Evolutionary conservation across 2,113 vertebrate species (phyloP).

Genomic region (Phalacrocorax aristotelis): DNA sequence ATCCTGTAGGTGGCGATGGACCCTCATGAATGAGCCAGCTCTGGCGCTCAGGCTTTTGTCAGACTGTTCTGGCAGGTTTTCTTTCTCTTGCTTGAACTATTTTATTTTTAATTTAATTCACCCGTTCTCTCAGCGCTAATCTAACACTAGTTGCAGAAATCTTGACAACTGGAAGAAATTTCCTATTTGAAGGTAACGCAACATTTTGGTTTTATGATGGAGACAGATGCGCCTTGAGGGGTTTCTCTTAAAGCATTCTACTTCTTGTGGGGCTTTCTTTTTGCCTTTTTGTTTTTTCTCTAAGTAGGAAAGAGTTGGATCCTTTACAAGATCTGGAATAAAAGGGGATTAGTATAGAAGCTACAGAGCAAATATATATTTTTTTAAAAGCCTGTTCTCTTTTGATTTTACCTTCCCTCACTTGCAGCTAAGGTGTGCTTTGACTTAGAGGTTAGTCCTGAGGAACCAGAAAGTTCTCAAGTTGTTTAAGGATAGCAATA

Average conservation of each 20-base stretch:
- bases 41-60: constrained; percentile 28
- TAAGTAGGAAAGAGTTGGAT: not conserved
- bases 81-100: constrained; percentile 59
- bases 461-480: not conserved
- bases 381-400: not conserved
- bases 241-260: not conserved
- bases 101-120: constrained; percentile 73
- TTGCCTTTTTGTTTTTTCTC: not conserved
- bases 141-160: constrained; percentile 55
- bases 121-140: constrained; percentile 52
- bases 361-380: not conserved
- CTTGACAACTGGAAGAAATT: constrained; percentile 62
- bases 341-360: not conserved
- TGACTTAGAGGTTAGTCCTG: not conserved
- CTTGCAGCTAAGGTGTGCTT: not conserved
- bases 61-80: constrained; percentile 59
- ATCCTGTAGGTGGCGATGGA: constrained; percentile 80
- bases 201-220: constrained; percentile 33
- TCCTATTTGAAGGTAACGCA: constrained; percentile 44
- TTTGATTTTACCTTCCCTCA: constrained; percentile 3
- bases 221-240: constrained; percentile 26
- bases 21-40: constrained; percentile 68
- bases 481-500: not conserved
- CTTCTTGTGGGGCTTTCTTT: not conserved
- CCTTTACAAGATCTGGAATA: constrained; percentile 8